Base-by-base conservation (phyloP, 2,797 vertebrate genomes). In the Phalloptychus januarius region DNA sequence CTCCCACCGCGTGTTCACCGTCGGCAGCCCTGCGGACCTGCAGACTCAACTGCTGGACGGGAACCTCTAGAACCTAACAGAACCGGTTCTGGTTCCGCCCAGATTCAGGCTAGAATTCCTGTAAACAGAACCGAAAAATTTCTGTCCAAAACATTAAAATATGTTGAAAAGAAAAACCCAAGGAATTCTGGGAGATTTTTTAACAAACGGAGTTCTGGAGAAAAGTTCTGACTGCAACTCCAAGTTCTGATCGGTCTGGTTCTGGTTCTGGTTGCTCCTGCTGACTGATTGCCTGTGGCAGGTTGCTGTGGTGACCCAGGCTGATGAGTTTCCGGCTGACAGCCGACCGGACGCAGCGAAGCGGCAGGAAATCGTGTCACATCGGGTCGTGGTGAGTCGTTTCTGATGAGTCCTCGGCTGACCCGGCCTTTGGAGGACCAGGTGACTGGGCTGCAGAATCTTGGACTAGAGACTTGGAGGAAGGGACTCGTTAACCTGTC, bases 11-110 rank as follows among this genome's bases (percentile, higher is more conserved):
- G 86, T 96, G 80, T 93, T 95, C 88, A 93, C 85, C 7, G 58
- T 96, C 87, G 94, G 76, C 87, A 92, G 91, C 65, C 93, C 95
- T 0, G 94, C 94, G 0, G 96, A 97, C 86, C 77, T 97, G 52
- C 95, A 96, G 79, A 94, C 91, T 0, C 84, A 96, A 36, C 86
- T 95, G 15, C 78, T 93, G 76, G 93, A 96, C 56, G 88, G 86
- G 13, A 91, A 89, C 78, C 82, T 93, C 69, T 95, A 95, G 33
- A 65, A 36, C 36, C 25, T 74, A 52, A 0, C 10, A 56, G 52
- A 54, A 56, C 52, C 52, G 0, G 31, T 16, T 18, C 31, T n/a
- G 25, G 10, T 28, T 28, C 54, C 4, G 11, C 4, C 54, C 54
- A 28, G 11, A 56, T 56, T 28, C 11, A 56, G 25, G 54, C 54